Percentiles rank a stretch among this genome's conserved stretches.
Conservation (phyloP, 2,113 vertebrate species). For the Ptilorrhoa leucosticta region DNA sequence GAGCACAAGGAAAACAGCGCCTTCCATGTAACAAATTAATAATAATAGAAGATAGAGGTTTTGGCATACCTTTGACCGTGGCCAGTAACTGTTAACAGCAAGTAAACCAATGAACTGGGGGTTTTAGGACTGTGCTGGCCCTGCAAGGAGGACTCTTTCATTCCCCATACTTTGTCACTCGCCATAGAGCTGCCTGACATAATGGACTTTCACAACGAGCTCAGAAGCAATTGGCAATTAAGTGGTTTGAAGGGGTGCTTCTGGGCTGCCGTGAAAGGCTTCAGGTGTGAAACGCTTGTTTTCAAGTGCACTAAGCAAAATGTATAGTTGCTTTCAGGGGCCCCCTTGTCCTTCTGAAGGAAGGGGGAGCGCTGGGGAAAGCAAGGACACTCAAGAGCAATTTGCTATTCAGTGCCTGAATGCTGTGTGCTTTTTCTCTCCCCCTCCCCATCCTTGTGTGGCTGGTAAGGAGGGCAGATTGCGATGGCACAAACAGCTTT, state of each 20-base stretch:
- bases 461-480: conserved; percentile 84
- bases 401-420: conserved; percentile 97
- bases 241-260: conserved; percentile 98
- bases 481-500: conserved; percentile 91
- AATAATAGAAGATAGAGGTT: conserved; percentile 6
- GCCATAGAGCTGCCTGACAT: conserved; percentile 83
- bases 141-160: conserved; percentile 91
- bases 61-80: conserved; percentile 55
- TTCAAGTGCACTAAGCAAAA: conserved; percentile 97
- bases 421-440: conserved; percentile 81
- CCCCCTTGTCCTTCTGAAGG: conserved; percentile 84
- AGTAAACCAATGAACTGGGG: conserved; percentile 83
- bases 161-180: conserved; percentile 89
- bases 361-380: conserved; percentile 69
- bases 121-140: conserved; percentile 79
- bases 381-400: conserved; percentile 98
- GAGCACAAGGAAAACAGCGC: conserved; percentile 31
- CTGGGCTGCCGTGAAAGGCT: conserved; percentile 91
- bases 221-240: conserved; percentile 99
- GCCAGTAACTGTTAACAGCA: conserved; percentile 77
- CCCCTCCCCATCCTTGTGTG: conserved; percentile 71
- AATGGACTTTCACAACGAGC: conserved; percentile 92
- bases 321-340: conserved; percentile 96
- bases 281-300: conserved; percentile 99
- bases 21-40: conserved; percentile 29